These are phyloP conservation scores for Parauchenoglanis punctatus DNA, from an alignment of 2,797 vertebrate species.

Conservation along the genomic window DNA sequence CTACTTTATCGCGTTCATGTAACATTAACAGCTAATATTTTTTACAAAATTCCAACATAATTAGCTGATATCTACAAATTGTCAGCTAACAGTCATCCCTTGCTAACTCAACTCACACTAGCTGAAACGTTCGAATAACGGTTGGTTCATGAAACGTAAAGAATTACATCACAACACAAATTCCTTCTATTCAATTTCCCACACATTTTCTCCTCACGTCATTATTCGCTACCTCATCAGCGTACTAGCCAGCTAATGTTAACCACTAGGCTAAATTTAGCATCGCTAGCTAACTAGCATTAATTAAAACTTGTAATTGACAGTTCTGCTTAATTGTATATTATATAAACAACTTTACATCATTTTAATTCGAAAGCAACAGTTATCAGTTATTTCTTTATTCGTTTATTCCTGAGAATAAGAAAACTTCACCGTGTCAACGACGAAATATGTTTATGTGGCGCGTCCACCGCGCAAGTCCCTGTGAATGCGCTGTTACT, in stretches of 20 bases:
- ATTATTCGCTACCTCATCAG: not conserved
- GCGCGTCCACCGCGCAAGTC: not conserved
- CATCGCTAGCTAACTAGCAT: not conserved
- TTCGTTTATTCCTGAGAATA: not conserved
- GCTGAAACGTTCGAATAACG: not conserved
- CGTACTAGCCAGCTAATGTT: not conserved
- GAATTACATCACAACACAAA: not conserved
- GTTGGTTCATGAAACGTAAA: not conserved
- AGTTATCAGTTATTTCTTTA: too few species aligned
- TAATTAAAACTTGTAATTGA: too few species aligned
- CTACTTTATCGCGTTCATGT: not conserved
- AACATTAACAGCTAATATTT: not conserved
- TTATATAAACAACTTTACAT: too few species aligned
- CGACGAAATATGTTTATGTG: too few species aligned
- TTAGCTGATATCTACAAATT: not conserved
- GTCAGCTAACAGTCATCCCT: accelerated
- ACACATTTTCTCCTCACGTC: not conserved
- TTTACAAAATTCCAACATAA: too few species aligned
- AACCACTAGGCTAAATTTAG: not conserved
- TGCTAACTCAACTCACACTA: not conserved
- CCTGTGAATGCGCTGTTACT: not conserved
- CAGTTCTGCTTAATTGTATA: too few species aligned
- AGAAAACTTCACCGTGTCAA: too few species aligned
- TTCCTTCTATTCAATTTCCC: not conserved
- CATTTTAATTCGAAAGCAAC: too few species aligned